phyloP scores from a whole-genome alignment of 2,797 vertebrate species.

The Cottoperca gobio region DNA sequence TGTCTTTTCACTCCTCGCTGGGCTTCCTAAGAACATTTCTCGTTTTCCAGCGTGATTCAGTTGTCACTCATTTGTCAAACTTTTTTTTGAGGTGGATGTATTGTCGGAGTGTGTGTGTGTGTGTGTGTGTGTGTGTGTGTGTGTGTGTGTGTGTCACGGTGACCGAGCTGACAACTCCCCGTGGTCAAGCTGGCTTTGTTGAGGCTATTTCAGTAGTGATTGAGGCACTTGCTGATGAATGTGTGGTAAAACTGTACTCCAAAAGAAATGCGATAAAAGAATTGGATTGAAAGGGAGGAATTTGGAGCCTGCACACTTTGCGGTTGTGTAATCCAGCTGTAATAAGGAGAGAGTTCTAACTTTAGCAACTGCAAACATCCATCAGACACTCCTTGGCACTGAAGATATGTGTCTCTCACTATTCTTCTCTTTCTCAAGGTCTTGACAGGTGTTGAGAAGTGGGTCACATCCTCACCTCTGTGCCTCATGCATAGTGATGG shows the following conservation, averaged over 20 bases:
- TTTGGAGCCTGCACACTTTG: not conserved
- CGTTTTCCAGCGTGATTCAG: constrained; percentile 51
- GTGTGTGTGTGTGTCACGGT: constrained; percentile 1
- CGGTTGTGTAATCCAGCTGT: constrained; percentile 42
- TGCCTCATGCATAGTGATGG: constrained; percentile 62
- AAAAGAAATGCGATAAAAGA: constrained; percentile 10
- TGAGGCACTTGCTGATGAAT: not conserved
- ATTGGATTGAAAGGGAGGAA: constrained; percentile 23
- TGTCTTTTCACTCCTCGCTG: constrained; percentile 25
- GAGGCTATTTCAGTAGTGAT: constrained; percentile 30
- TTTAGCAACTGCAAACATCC: constrained; percentile 52
- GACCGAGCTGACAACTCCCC: constrained; percentile 2
- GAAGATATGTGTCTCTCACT: constrained; percentile 51
- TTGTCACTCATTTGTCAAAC: constrained; percentile 50
- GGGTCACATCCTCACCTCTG: constrained; percentile 55
- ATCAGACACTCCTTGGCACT: constrained; percentile 36
- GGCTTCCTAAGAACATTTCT: constrained; percentile 34
- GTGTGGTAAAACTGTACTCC: constrained; percentile 2
- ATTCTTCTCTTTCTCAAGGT: constrained; percentile 56
- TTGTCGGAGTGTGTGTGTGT: constrained; percentile 32
- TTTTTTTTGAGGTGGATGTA: constrained; percentile 5
- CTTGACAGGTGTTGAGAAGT: constrained; percentile 74
- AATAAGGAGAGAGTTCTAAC: constrained; percentile 49
- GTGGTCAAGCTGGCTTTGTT: constrained; percentile 8
- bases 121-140: constrained; percentile 13